Evolutionary conservation across 1,140 invertebrate genomes (phyloP).

Genomic region (Diploscapter pachys): DNA sequence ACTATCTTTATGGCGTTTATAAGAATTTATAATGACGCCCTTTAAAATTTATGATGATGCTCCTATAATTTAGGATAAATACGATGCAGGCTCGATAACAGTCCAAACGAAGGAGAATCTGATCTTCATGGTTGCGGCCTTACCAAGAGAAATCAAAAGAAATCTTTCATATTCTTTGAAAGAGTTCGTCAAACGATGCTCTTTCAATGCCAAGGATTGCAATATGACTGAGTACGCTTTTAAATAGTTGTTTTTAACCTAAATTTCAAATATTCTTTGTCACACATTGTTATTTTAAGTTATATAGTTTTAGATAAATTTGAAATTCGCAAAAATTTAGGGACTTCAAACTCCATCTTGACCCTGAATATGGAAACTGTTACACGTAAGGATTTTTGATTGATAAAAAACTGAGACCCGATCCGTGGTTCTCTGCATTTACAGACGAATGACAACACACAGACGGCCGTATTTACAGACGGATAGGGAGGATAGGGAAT

Average conservation of each 20-base stretch:
- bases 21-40: too few species aligned
- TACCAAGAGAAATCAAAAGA: slow-evolving; percentile 47
- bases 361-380: slow-evolving; percentile 57
- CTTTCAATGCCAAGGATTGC: slow-evolving; percentile 55
- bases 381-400: slow-evolving; percentile 34
- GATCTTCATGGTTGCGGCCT: slow-evolving; percentile 57
- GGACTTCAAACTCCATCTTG: slow-evolving; percentile 56
- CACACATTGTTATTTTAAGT: too few species aligned
- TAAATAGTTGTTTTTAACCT: too few species aligned
- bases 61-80: background rate
- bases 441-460: too few species aligned
- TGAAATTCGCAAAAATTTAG: slow-evolving; percentile 31
- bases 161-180: slow-evolving; percentile 54
- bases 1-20: background rate
- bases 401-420: too few species aligned
- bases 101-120: slow-evolving; percentile 57
- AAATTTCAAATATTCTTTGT: too few species aligned
- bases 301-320: too few species aligned
- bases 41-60: too few species aligned
- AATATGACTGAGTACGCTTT: slow-evolving; percentile 13
- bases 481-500: too few species aligned
- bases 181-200: slow-evolving; percentile 58
- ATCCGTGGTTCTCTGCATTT: too few species aligned
- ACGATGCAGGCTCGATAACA: slow-evolving; percentile 55
- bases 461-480: too few species aligned